phyloP scores from a whole-genome alignment of 2,113 vertebrate species.

The Acrocephalus arundinaceus region DNA sequence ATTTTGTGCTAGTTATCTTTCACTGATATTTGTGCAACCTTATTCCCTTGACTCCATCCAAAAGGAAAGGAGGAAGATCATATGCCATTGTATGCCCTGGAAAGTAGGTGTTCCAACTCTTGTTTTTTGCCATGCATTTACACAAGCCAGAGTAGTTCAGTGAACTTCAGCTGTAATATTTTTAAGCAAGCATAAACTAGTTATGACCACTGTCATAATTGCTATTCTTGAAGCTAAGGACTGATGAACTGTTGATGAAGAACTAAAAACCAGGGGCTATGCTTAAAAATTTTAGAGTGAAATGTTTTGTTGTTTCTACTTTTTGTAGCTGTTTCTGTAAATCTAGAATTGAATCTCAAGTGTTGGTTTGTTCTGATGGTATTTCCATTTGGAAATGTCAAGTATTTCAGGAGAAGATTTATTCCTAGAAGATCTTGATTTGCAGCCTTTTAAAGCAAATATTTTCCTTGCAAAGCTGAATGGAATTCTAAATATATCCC shows the following conservation, averaged over 20 bases:
- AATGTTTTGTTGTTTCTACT: background rate
- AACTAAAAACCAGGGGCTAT: background rate
- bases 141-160: background rate
- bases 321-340: background rate
- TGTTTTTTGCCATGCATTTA: background rate
- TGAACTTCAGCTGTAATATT: background rate
- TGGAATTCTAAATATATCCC: background rate
- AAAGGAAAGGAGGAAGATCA: background rate
- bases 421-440: background rate
- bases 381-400: background rate
- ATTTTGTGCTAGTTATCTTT: background rate
- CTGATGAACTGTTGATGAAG: background rate
- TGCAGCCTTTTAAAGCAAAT: background rate
- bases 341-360: background rate
- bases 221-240: background rate
- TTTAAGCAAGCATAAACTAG: background rate
- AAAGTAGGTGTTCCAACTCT: background rate
- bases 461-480: background rate
- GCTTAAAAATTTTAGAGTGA: background rate
- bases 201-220: background rate
- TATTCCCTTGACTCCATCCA: background rate
- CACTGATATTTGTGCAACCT: background rate
- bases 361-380: background rate
- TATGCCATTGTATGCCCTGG: background rate
- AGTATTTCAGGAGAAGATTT: background rate